Conservation (phyloP, 2,113 vertebrate genomes). For the Puntigrus tetrazona region DNA sequence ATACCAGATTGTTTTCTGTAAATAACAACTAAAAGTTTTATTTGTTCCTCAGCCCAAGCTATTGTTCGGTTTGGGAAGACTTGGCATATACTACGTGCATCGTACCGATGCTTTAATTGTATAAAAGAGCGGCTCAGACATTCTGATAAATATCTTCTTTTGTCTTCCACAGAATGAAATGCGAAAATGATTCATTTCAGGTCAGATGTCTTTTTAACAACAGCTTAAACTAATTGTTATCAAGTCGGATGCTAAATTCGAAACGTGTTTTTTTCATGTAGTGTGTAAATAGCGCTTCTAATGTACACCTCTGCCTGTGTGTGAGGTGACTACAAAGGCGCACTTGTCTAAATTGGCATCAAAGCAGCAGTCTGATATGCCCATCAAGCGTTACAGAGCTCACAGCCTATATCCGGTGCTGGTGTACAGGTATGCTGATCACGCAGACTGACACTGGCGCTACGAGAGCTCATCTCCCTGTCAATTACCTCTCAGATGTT, state of each 20-base stretch:
- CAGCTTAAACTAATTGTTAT: not conserved
- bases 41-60: not conserved
- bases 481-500: conserved; percentile 76
- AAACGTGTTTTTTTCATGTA: not conserved
- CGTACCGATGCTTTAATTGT: not conserved
- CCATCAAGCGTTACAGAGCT: conserved; percentile 74
- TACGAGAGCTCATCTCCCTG: conserved; percentile 71
- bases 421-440: conserved; percentile 70
- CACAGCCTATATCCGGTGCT: conserved; percentile 39
- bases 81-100: not conserved
- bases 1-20: not conserved
- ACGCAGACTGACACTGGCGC: conserved; percentile 68
- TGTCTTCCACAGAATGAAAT: not conserved
- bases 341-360: conserved; percentile 76
- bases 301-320: not conserved
- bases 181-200: not conserved
- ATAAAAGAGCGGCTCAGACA: not conserved
- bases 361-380: conserved; percentile 71
- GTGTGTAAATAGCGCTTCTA: not conserved
- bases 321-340: conserved; percentile 43
- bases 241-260: not conserved
- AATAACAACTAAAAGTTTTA: not conserved
- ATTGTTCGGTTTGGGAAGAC: not conserved
- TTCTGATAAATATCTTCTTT: not conserved
- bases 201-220: not conserved